Evolutionary conservation across 1,140 invertebrate genomes (phyloP), one percentile per base, ranked within the genome.

Genomic region (Camponotus vicinus): DNA sequence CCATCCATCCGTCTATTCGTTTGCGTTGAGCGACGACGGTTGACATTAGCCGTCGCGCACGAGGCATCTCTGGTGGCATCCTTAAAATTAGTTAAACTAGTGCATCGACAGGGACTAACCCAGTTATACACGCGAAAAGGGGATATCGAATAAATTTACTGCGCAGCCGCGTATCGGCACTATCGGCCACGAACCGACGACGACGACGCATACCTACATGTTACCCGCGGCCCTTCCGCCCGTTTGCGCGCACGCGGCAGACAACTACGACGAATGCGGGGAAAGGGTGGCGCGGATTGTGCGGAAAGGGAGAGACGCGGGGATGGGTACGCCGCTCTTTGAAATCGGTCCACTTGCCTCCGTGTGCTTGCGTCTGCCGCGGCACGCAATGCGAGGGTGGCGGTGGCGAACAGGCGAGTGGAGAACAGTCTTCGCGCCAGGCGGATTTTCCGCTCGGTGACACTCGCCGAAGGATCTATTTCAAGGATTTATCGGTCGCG

Each of bases 111-210:
- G 79, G 89, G 86, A 86, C 85, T 93, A 94, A 93, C 92, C 93
- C 90, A 93, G 92, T 93, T 93, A 92, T 91, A 84, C 85, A 52
- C 15, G 49, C 49, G 86, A 91, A 93, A 92, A 57, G 34, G 89
- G 66, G 86, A 92, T 94, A 94, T 94, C 91, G 93, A 94, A 94
- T 94, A 92, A 92, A 93, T 92, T 92, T 90, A 93, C 57, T 84
- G 93, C 93, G 93, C 94, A 94, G 93, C 49, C 93, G 93, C 93
- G 78, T 82, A 88, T 89, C 67, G 86, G 86, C 49, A 15, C 49
- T 18, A 52, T 52, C 49, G 61, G 64, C 21, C 61, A 82, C 52
- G 63, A 85, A 42, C 73, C 18, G 77, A 49, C 27, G 27, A 27
- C 27, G 27, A 27, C 34, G 27, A 71, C 55, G 69, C 69, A 63